phyloP scores from a whole-genome alignment of 1,140 invertebrate genomes.

The Calephelis nemesis region DNA sequence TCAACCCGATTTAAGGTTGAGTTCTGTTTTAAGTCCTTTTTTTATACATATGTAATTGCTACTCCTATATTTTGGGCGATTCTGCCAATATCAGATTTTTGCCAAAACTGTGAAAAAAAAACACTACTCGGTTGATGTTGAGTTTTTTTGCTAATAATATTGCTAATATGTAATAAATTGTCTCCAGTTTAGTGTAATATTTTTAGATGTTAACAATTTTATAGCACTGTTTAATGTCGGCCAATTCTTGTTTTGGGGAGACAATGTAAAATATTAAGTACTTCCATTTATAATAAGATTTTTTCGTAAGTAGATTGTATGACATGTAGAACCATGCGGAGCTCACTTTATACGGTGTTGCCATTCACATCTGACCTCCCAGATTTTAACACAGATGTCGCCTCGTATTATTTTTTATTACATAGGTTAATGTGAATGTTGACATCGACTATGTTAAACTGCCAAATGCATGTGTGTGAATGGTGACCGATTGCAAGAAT shows the following conservation, averaged over 20 bases:
- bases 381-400: slow-evolving; percentile 20
- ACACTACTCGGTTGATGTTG: too few species aligned
- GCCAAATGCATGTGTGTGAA: slow-evolving; percentile 67
- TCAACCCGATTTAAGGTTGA: too few species aligned
- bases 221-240: slow-evolving; percentile 65
- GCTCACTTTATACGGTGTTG: slow-evolving; percentile 51
- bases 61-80: too few species aligned
- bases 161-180: slow-evolving; percentile 30
- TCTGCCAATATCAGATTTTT: too few species aligned
- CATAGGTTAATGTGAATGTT: slow-evolving; percentile 62
- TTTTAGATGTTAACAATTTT: slow-evolving; percentile 57
- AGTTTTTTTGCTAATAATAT: too few species aligned
- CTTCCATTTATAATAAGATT: slow-evolving; percentile 71
- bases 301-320: slow-evolving; percentile 65
- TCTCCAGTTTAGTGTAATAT: slow-evolving; percentile 65
- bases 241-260: slow-evolving; percentile 67
- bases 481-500: slow-evolving; percentile 32
- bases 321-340: slow-evolving; percentile 58
- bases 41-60: too few species aligned
- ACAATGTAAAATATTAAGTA: slow-evolving; percentile 65
- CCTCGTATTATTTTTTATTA: slow-evolving; percentile 5
- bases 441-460: slow-evolving; percentile 62
- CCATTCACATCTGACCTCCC: slow-evolving; percentile 56
- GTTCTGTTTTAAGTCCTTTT: too few species aligned
- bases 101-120: too few species aligned